These are phyloP conservation scores for Potorous gilbertii DNA, from an alignment of 2,797 vertebrate species.

Conservation along the genomic window DNA sequence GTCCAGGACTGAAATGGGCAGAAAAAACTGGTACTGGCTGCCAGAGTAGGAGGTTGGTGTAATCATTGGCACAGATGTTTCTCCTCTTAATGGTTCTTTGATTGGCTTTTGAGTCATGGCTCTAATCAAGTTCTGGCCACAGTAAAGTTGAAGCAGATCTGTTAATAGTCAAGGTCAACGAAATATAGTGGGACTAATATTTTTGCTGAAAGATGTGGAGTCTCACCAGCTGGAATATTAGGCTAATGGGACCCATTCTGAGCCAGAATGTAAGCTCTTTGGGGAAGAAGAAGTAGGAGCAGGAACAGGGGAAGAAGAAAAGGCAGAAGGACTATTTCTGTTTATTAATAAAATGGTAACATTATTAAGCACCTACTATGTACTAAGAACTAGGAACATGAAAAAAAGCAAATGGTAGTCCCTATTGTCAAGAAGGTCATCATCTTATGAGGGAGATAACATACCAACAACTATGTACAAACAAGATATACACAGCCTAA, in stretches of 20 bases:
- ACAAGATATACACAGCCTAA: background rate
- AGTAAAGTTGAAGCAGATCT: background rate
- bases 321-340: background rate
- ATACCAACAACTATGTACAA: background rate
- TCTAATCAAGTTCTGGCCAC: background rate
- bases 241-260: background rate
- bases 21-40: too few species aligned
- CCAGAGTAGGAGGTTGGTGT: background rate
- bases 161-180: background rate
- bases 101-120: background rate
- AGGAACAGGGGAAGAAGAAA: background rate
- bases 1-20: background rate
- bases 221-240: background rate
- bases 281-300: background rate
- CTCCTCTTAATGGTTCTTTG: background rate
- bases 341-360: background rate
- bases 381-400: background rate
- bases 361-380: background rate
- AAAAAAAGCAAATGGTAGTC: background rate
- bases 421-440: background rate
- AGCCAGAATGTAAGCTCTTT: background rate
- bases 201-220: background rate
- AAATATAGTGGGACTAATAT: conserved; percentile 5
- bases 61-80: background rate
- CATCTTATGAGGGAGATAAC: background rate